Evolutionary conservation across 1,140 invertebrate species (phyloP), one percentile per base, ranked within the genome.

Genomic region (Leptinotarsa texana): DNA sequence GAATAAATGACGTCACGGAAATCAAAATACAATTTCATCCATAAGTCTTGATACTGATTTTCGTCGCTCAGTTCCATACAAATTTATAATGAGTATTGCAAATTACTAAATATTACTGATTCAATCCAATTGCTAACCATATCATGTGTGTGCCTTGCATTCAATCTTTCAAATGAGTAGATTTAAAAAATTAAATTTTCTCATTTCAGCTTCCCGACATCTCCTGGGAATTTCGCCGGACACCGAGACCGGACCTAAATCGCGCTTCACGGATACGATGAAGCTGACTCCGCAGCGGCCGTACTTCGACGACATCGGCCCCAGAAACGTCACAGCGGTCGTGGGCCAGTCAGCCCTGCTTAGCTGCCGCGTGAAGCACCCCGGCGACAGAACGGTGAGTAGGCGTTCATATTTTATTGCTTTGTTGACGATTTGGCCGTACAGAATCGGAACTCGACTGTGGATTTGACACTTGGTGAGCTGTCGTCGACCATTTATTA

Each of bases 311-410:
- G 93, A 95, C 81, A 90, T 94, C 75, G 92, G 91, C 4, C 90
- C 92, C 1, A 87, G 92, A 77, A 96, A 96, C 86, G 51, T 57
- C 51, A 57, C 15, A 0, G 90, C 93, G 1, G 92, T 95, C 48
- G 93, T 95, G 4, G 95, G 95, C 3, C 94, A 96, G 85, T 91
- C 93, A 4, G 92, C 93, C 4, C 87, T 94, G 77, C 88, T 96
- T 73, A 91, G 91, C 83, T 96, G 94, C 85, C 89, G 93, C 71
- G 94, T 95, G 22, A 95, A 95, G 83, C 92, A 95, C 86, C 93
- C 94, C 73, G 94, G 93, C 4, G 93, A 96, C 82, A 89, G 94
- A 87, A 95, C 94, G 86, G 95, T 96, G 86, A 93, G 92, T 89
- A 74, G 71, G 57, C 49, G 61, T 68, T 71, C 51, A 49, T 71